These are phyloP conservation scores for Octodon degus DNA, from an alignment of 2,113 vertebrate species.

Conservation along the genomic window DNA sequence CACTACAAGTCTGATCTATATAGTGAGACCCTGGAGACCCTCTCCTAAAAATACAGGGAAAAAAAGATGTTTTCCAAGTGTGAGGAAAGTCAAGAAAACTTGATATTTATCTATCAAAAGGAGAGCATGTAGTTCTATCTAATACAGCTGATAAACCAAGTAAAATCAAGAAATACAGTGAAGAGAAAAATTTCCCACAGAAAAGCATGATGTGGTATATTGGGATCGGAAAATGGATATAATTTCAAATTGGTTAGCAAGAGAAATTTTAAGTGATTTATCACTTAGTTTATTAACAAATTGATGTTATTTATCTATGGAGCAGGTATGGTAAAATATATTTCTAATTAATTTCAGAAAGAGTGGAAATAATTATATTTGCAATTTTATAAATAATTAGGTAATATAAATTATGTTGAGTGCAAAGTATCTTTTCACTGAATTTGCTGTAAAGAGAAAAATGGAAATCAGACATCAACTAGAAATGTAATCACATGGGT, in stretches of 20 bases:
- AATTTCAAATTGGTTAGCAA: not conserved
- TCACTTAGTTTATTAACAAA: not conserved
- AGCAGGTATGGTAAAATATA: not conserved
- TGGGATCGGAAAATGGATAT: not conserved
- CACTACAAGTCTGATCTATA: too few species aligned
- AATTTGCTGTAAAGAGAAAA: not conserved
- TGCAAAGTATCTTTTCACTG: not conserved
- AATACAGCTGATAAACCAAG: not conserved
- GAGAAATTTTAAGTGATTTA: not conserved
- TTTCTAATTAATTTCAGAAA: conserved; percentile 18
- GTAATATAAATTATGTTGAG: not conserved
- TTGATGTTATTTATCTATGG: not conserved
- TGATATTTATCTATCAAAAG: not conserved
- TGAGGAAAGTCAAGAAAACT: not conserved
- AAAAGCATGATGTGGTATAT: not conserved
- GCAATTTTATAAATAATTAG: too few species aligned
- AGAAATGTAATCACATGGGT: not conserved
- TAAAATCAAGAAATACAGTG: not conserved
- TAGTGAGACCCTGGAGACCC: too few species aligned
- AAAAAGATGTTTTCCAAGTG: not conserved
- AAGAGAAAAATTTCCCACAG: not conserved
- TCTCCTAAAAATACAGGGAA: too few species aligned
- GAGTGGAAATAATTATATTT: conserved; percentile 13
- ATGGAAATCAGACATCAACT: not conserved
- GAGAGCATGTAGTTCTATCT: not conserved